Evolutionary conservation across 2,797 vertebrate genomes (phyloP).

Genomic region (Peromyscus eremicus): DNA sequence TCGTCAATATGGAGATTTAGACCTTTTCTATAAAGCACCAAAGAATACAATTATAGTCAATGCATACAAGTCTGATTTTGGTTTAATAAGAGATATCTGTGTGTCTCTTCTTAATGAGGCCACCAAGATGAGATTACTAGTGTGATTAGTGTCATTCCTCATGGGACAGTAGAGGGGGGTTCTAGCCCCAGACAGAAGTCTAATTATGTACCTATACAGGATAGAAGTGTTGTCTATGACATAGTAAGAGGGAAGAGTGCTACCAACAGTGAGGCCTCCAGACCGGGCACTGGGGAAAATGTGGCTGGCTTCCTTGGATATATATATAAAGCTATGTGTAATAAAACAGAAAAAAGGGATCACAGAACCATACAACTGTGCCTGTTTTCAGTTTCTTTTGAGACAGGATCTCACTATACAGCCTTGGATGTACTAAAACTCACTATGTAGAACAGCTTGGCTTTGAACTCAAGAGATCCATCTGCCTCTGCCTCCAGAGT

Average conservation of each 20-base stretch:
- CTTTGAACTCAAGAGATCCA: not conserved
- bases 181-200: not conserved
- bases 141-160: not conserved
- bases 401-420: not conserved
- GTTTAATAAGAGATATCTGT: not conserved
- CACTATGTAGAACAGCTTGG: not conserved
- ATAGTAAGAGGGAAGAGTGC: not conserved
- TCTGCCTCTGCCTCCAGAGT: not conserved
- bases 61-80: not conserved
- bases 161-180: not conserved
- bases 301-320: not conserved
- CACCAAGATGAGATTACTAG: not conserved
- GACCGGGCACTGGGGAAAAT: not conserved
- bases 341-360: not conserved
- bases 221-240: not conserved
- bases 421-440: not conserved
- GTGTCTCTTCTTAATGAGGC: not conserved
- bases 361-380: not conserved
- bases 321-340: slow-evolving; percentile 26
- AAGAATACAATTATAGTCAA: not conserved
- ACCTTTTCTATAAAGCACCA: slow-evolving; percentile 19
- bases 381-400: not conserved
- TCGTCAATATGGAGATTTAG: not conserved
- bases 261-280: not conserved
- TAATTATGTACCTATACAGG: not conserved